phyloP scores from a whole-genome alignment of 2,113 vertebrate species.

The Hipposideros armiger region DNA sequence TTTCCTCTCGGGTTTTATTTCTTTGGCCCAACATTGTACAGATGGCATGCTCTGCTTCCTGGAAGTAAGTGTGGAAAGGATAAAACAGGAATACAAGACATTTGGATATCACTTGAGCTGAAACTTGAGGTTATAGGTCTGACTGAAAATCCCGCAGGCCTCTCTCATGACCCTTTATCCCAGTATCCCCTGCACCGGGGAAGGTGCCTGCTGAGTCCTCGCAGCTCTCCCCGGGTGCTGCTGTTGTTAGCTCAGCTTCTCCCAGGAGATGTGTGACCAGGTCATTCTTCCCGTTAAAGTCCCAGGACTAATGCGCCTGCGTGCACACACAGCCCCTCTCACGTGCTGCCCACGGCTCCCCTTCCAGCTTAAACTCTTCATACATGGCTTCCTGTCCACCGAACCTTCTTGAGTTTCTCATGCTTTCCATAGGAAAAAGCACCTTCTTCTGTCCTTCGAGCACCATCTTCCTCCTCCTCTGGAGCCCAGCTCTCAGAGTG shows the following conservation, averaged over 20 bases:
- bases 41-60: slow-evolving; percentile 60
- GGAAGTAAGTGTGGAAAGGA: slow-evolving; percentile 59
- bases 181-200: background rate
- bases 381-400: background rate
- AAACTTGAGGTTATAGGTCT: slow-evolving; percentile 45
- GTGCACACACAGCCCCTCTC: background rate
- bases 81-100: background rate
- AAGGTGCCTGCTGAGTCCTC: background rate
- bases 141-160: slow-evolving; percentile 59
- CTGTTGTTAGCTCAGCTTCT: background rate
- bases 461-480: background rate
- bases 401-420: background rate
- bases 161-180: background rate
- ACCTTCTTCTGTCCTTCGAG: background rate
- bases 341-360: too few relatives aligned
- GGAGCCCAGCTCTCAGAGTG: background rate
- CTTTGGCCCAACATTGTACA: slow-evolving; percentile 46
- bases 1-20: slow-evolving; percentile 69
- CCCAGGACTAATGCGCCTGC: background rate
- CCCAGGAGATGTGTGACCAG: background rate
- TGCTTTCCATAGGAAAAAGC: background rate
- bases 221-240: too few relatives aligned
- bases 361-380: background rate
- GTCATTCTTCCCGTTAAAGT: background rate
- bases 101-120: slow-evolving; percentile 23